These are phyloP conservation scores for Scolopax rusticola DNA, from an alignment of 2,797 vertebrate genomes.

Conservation along the genomic window DNA sequence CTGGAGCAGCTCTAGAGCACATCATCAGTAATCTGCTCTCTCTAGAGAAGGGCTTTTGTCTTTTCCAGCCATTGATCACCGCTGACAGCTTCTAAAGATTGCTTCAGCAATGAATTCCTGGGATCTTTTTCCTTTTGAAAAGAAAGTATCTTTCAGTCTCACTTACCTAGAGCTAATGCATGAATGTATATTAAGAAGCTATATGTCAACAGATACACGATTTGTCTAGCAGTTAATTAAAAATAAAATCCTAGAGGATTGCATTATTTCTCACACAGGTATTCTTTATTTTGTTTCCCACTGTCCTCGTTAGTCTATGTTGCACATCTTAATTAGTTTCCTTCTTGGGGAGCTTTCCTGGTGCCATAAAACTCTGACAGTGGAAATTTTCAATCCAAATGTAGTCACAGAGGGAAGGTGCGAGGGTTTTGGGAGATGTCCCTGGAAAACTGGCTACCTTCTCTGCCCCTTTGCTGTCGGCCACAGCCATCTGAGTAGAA, in stretches of 20 bases:
- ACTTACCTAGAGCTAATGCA: neutral
- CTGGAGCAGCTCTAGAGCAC: neutral
- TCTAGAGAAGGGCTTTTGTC: neutral
- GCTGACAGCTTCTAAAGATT: slow-evolving; percentile 29
- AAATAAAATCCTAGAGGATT: slow-evolving; percentile 15
- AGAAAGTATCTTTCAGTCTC: slow-evolving; percentile 6
- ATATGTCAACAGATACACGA: neutral
- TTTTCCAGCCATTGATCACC: slow-evolving; percentile 19
- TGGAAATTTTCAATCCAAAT: neutral
- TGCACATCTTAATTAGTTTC: slow-evolving; percentile 13
- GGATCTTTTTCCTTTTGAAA: slow-evolving; percentile 1
- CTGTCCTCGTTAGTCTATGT: neutral
- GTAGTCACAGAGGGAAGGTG: neutral
- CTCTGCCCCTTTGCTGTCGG: neutral
- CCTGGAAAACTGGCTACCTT: neutral
- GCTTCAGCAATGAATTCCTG: slow-evolving; percentile 1
- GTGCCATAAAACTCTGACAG: neutral
- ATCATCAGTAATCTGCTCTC: neutral
- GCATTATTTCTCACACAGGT: slow-evolving; percentile 11
- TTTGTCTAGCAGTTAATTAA: slow-evolving; percentile 49
- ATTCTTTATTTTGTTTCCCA: slow-evolving; percentile 22
- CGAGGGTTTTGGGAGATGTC: neutral
- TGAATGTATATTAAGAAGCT: slow-evolving; percentile 17
- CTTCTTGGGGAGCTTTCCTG: neutral
- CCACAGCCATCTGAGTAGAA: neutral